Conservation (phyloP, 2,797 vertebrate species). For the Sarcoramphus papa region DNA sequence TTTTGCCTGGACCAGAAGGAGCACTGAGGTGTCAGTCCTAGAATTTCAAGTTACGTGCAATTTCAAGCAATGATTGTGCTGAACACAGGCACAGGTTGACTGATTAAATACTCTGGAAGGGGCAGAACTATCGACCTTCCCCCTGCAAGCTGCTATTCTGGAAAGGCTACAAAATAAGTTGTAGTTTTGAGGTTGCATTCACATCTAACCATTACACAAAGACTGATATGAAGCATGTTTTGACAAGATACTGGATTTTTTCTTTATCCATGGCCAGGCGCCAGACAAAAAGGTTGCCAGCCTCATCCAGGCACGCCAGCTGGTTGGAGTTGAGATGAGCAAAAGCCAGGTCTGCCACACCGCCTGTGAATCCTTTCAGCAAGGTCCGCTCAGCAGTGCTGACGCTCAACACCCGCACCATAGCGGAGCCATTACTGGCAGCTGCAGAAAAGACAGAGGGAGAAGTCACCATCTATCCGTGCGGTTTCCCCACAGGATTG, state of each 20-base stretch:
- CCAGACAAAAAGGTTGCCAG: constrained; percentile 96
- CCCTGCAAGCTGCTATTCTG: background rate
- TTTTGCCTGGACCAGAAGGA: background rate
- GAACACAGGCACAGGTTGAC: background rate
- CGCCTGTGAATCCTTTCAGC: constrained; percentile 93
- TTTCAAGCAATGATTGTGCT: background rate
- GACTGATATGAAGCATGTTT: rapidly evolving
- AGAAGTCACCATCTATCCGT: background rate
- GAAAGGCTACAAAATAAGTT: background rate
- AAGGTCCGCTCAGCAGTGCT: constrained; percentile 87
- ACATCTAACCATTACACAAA: background rate
- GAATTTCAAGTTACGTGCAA: background rate
- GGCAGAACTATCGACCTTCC: rapidly evolving
- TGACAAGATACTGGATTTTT: constrained; percentile 94
- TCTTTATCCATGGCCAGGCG: constrained; percentile 86
- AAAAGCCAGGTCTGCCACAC: constrained; percentile 94
- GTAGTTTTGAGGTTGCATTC: background rate
- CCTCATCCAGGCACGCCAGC: constrained; percentile 94
- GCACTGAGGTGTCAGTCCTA: background rate
- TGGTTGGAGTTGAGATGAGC: constrained; percentile 95
- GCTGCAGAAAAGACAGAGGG: constrained; percentile 67
- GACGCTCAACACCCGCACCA: constrained; percentile 94
- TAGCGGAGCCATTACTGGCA: constrained; percentile 88
- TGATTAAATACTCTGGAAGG: background rate
- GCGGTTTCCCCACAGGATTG: background rate